Conservation (phyloP, 2,797 vertebrate genomes). For the Smutsia gigantea region DNA sequence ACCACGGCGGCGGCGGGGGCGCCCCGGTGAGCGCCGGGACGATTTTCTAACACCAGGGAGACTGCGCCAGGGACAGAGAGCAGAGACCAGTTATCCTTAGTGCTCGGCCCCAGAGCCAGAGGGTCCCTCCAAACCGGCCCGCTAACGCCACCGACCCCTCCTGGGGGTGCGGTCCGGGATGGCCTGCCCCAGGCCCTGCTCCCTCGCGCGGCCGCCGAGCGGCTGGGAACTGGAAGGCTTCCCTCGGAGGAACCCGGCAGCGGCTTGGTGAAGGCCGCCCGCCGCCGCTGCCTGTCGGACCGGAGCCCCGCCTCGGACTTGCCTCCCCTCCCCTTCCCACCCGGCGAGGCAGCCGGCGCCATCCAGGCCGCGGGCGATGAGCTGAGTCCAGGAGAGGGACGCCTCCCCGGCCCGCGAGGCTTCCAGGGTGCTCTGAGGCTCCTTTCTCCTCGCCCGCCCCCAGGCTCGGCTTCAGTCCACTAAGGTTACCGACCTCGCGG, state of each 20-base stretch:
- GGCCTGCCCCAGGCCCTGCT: background rate
- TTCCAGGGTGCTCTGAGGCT: constrained; percentile 45
- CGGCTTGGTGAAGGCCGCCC: background rate
- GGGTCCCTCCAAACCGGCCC: background rate
- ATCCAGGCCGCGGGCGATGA: constrained; percentile 42
- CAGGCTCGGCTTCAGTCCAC: constrained; percentile 18
- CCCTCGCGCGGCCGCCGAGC: background rate
- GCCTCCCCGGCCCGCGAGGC: constrained; percentile 32
- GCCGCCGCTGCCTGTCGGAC: background rate
- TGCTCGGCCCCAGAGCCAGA: background rate
- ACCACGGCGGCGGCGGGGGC: constrained; percentile 86
- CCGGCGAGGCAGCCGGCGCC: constrained; percentile 52
- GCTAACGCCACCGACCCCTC: background rate
- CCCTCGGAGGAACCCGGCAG: background rate
- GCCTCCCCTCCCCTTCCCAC: background rate
- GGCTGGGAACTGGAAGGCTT: background rate
- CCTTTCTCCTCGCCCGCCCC: constrained; percentile 66
- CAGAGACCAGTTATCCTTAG: background rate
- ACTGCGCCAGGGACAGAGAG: constrained; percentile 64
- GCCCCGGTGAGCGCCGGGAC: constrained; percentile 92
- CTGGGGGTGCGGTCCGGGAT: background rate
- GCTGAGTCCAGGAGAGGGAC: background rate
- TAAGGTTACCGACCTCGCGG: constrained; percentile 56
- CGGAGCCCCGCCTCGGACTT: constrained; percentile 48
- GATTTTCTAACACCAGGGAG: constrained; percentile 90